Conservation (phyloP, 1,140 invertebrate genomes). For the Carcinoscorpius rotundicauda region DNA sequence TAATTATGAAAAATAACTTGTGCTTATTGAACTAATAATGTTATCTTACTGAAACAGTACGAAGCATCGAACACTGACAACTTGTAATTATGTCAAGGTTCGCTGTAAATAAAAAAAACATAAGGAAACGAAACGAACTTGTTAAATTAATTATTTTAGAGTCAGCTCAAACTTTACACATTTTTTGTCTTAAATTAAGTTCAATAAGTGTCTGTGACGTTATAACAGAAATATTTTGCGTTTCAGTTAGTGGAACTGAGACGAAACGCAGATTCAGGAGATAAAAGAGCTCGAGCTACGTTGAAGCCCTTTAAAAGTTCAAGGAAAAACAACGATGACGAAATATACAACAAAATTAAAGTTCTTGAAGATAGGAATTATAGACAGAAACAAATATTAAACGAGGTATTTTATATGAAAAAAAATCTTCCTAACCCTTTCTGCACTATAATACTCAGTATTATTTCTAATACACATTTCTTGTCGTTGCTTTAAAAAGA, state of each 20-base stretch:
- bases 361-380: constrained; percentile 35
- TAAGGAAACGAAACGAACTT: constrained; percentile 12
- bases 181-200: constrained; percentile 19
- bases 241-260: constrained; percentile 70
- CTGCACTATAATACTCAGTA: too few species aligned
- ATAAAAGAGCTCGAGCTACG: constrained; percentile 49
- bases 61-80: not conserved
- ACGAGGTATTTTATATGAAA: constrained; percentile 24
- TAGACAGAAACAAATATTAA: constrained; percentile 31
- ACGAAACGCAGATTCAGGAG: constrained; percentile 70
- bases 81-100: not conserved
- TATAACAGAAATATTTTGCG: too few species aligned
- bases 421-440: too few species aligned
- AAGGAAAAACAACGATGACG: constrained; percentile 26
- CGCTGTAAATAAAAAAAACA: not conserved
- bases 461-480: too few species aligned
- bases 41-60: not conserved
- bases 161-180: constrained; percentile 11
- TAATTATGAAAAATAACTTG: too few species aligned
- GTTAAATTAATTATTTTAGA: constrained; percentile 7
- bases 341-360: constrained; percentile 33
- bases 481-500: too few species aligned
- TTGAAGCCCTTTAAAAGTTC: constrained; percentile 36
- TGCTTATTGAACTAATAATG: too few species aligned
- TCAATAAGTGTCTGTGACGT: not conserved